phyloP scores from a whole-genome alignment of 2,888 invertebrate genomes.

The Rosalia funebris region DNA sequence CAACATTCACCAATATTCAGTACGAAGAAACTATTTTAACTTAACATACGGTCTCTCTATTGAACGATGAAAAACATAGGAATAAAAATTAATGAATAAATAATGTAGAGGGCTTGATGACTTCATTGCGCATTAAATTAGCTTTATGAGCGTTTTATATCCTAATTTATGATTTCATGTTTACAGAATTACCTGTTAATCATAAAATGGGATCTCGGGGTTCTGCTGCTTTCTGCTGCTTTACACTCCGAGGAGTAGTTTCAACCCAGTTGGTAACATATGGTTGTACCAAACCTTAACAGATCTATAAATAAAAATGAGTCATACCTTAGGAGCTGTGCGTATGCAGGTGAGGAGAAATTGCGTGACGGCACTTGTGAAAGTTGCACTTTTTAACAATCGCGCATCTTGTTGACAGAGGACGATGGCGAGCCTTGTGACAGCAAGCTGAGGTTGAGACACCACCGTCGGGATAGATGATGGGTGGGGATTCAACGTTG shows the following conservation, averaged over 20 bases:
- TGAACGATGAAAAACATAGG: background rate
- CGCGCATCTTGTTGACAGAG: conserved; percentile 62
- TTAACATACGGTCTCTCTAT: too few relatives aligned
- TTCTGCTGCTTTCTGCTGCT: conserved; percentile 14
- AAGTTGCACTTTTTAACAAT: conserved; percentile 52
- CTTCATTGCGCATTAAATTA: conserved; percentile 15
- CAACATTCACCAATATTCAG: too few relatives aligned
- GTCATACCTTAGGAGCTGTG: conserved; percentile 22
- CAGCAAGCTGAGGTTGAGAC: conserved; percentile 56
- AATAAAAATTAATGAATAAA: conserved; percentile 7
- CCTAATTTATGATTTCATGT: conserved; percentile 15
- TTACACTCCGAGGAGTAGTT: background rate
- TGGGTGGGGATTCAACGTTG: conserved; percentile 51
- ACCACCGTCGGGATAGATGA: conserved; percentile 52
- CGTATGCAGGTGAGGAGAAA: conserved; percentile 21
- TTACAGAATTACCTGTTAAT: conserved; percentile 19
- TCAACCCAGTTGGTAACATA: conserved; percentile 15
- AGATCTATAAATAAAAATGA: conserved; percentile 24
- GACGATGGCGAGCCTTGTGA: conserved; percentile 57
- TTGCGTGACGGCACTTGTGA: conserved; percentile 32
- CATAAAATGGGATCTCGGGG: background rate
- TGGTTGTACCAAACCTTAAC: conserved; percentile 20
- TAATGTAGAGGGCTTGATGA: conserved; percentile 1
- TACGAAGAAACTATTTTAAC: too few relatives aligned
- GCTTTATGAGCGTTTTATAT: conserved; percentile 19